Evolutionary conservation across 1,140 invertebrate species (phyloP), one percentile per base, ranked within the genome.

Genomic region (Papilio aristodemus): DNA sequence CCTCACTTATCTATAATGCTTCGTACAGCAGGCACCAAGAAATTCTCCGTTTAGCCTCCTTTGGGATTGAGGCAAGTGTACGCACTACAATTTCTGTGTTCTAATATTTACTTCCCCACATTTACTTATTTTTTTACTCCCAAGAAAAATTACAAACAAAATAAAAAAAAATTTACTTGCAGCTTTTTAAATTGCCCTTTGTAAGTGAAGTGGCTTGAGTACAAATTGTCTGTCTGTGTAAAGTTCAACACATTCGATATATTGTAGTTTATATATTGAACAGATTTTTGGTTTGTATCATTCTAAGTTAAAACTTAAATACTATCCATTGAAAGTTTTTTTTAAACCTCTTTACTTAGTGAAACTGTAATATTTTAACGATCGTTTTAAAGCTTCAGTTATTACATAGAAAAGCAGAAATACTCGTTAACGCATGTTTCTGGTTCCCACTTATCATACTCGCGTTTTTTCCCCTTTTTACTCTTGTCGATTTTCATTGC

Each of bases 1-100:
- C 57, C 57, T 13, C 57, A 59, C 22, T 59, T 59, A 36, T 36
- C 22, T 14, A 8, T 14, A 59, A n/a, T 59, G 57, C 4, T 36
- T 32, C 6, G 41, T 43, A 43, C n/a, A 43, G n/a, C 4, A n/a
- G 14, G 41, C 11, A 11, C 11, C 41, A 43, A 43, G 41, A 17
- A 43, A 17, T 43, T n/a, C n/a, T n/a, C n/a, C n/a, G 14, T 3
- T 14, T 43, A 17, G 27, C 27, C 11, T 43, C n/a, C n/a, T 14
- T 17, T 14, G n/a, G 41, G 41, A 43, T 43, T 17, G 6, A 14
- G 0, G 41, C 14, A 6, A 8, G 14, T 43, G 41, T 14, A 39
- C 11, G 38, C 14, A 43, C 7, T n/a, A 43, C 7, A 43, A 43
- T 43, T 43, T 4, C 4, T 1, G 6, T 43, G 14, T 8, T 43